Conservation (phyloP, 2,113 vertebrate species). For the Mormyrus iriodes region DNA sequence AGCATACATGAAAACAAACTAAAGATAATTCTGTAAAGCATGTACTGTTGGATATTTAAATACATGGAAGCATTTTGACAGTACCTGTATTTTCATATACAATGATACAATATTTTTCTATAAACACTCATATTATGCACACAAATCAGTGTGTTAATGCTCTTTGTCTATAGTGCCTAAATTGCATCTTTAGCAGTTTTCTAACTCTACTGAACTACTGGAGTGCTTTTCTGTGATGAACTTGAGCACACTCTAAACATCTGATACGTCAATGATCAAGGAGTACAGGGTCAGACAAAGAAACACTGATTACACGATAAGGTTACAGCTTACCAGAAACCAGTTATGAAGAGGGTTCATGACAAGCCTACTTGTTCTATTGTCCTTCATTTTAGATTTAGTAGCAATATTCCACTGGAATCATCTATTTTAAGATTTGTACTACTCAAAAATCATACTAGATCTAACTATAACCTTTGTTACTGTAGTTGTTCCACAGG, state of each 20-base stretch:
- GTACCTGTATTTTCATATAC: constrained; percentile 17
- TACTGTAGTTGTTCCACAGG: neutral
- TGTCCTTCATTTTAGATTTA: neutral
- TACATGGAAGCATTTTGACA: constrained; percentile 15
- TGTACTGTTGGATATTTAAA: neutral
- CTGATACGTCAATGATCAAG: neutral
- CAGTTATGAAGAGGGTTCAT: neutral
- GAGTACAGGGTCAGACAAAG: neutral
- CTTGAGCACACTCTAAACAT: neutral
- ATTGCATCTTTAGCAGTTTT: neutral
- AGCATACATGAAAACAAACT: constrained; percentile 4
- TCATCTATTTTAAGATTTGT: neutral
- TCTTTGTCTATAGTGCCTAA: constrained; percentile 13
- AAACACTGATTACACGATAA: neutral
- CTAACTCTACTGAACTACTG: constrained; percentile 2
- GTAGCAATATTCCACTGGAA: neutral
- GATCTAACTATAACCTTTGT: neutral
- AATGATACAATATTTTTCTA: neutral
- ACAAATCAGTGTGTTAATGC: constrained; percentile 1
- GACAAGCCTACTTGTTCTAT: neutral
- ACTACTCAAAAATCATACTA: neutral
- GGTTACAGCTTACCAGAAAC: neutral
- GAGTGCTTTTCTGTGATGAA: neutral
- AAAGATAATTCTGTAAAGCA: neutral
- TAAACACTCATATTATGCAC: constrained; percentile 9